Conservation (phyloP, 2,888 invertebrate species). For the Baccha elongata region DNA sequence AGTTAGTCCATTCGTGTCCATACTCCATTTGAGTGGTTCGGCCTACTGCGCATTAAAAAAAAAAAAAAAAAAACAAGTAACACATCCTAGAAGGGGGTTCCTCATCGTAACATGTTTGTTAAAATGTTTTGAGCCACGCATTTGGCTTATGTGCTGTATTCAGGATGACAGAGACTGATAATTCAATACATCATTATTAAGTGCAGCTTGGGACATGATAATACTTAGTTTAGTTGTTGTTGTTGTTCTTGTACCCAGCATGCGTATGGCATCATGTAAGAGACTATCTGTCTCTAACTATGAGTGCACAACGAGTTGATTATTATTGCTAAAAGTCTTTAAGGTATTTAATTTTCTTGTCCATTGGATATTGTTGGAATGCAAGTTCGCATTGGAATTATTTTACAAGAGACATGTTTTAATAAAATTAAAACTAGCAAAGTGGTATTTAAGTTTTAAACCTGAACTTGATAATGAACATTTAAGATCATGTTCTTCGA, state of each 20-base stretch:
- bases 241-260: not conserved
- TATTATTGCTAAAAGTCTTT: slow-evolving; percentile 42
- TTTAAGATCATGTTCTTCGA: not conserved
- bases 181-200: slow-evolving; percentile 72
- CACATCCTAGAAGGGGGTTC: slow-evolving; percentile 1
- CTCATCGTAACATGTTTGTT: slow-evolving; percentile 52
- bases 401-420: slow-evolving; percentile 56
- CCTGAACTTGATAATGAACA: slow-evolving; percentile 3
- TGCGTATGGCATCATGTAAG: slow-evolving; percentile 23
- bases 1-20: not conserved
- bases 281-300: slow-evolving; percentile 23
- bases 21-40: slow-evolving; percentile 2
- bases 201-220: slow-evolving; percentile 30
- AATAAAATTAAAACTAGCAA: slow-evolving; percentile 39
- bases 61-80: not conserved
- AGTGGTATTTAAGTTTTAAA: not conserved
- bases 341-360: slow-evolving; percentile 69
- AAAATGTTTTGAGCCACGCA: slow-evolving; percentile 67
- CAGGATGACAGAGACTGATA: slow-evolving; percentile 71
- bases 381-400: slow-evolving; percentile 41
- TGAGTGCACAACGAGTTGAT: slow-evolving; percentile 34
- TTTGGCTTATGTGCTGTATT: slow-evolving; percentile 58
- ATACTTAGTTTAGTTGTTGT: slow-evolving; percentile 6
- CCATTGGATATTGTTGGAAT: slow-evolving; percentile 51
- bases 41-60: not conserved